These are phyloP conservation scores for Masnerella sp. DNA, from an alignment of 2,888 invertebrate genomes.

Conservation along the genomic window DNA sequence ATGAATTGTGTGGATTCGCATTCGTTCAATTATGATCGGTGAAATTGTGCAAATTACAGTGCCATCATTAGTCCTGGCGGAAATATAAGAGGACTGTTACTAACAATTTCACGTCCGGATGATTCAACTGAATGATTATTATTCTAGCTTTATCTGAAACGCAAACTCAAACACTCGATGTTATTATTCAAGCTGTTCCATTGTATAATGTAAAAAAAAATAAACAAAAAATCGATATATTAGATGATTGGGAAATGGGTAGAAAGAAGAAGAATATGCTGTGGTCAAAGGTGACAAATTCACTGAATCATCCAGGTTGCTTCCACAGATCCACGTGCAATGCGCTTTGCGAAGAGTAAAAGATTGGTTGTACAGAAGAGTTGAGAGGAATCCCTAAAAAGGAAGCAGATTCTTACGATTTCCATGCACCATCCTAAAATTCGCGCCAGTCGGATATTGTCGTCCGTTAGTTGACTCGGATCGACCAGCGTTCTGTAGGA, in stretches of 20 bases:
- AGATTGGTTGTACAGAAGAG: constrained; percentile 15
- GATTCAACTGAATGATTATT: constrained; percentile 29
- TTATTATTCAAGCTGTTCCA: constrained; percentile 15
- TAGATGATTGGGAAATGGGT: background rate
- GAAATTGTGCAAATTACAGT: constrained; percentile 60
- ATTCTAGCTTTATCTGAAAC: constrained; percentile 39
- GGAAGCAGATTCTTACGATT: constrained; percentile 82
- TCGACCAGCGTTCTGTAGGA: constrained; percentile 86
- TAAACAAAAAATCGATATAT: background rate
- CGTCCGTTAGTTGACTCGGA: constrained; percentile 84
- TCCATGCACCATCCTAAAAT: constrained; percentile 97
- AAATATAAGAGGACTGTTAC: constrained; percentile 15
- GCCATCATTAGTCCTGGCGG: constrained; percentile 46
- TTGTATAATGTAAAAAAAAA: background rate
- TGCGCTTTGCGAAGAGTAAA: constrained; percentile 14
- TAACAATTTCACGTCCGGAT: constrained; percentile 38
- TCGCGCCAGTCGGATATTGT: constrained; percentile 87
- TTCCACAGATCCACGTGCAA: constrained; percentile 24
- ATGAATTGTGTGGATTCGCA: constrained; percentile 48
- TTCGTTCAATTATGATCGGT: constrained; percentile 47
- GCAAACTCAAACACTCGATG: constrained; percentile 36
- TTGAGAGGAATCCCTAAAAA: constrained; percentile 2
- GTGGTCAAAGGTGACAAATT: constrained; percentile 23
- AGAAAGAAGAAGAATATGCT: constrained; percentile 5
- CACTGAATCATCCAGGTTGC: constrained; percentile 28